Percentiles rank a stretch among this genome's conserved stretches.
Evolutionary conservation across 2,888 invertebrate species (phyloP).

Genomic region (Neria commutata): DNA sequence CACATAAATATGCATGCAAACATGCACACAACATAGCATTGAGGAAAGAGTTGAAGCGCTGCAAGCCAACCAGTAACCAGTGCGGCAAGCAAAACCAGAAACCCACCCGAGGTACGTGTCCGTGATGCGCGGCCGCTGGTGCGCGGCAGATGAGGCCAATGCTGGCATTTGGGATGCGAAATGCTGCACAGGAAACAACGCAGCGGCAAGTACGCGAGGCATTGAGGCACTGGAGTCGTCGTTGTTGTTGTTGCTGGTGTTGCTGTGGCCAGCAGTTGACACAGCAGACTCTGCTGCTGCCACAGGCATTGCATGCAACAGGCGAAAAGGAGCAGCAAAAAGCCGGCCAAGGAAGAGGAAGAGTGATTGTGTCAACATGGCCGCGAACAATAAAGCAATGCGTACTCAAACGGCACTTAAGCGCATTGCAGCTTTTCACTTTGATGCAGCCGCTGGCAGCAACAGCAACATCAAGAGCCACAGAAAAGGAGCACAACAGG

Average conservation of each 20-base stretch:
- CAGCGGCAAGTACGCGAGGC: no score
- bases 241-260: neutral
- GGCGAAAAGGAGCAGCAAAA: conserved; percentile 31
- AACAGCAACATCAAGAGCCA: no score
- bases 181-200: no score
- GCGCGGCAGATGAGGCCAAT: no score
- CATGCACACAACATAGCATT: neutral
- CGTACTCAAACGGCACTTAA: neutral
- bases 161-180: no score
- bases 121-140: no score
- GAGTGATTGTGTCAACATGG: conserved; percentile 28
- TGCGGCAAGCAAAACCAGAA: no score
- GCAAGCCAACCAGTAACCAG: no score
- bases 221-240: neutral
- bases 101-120: no score
- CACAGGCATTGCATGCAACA: conserved; percentile 12
- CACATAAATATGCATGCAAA: neutral
- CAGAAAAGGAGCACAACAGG: no score
- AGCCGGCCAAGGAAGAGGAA: conserved; percentile 34
- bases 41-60: no score
- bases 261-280: conserved; percentile 17
- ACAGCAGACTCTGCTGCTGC: conserved; percentile 23
- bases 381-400: conserved; percentile 2
- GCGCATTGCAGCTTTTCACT: neutral
- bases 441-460: neutral